Evolutionary conservation across 2,888 invertebrate genomes (phyloP).

Genomic region (Trissoscelio sp.): DNA sequence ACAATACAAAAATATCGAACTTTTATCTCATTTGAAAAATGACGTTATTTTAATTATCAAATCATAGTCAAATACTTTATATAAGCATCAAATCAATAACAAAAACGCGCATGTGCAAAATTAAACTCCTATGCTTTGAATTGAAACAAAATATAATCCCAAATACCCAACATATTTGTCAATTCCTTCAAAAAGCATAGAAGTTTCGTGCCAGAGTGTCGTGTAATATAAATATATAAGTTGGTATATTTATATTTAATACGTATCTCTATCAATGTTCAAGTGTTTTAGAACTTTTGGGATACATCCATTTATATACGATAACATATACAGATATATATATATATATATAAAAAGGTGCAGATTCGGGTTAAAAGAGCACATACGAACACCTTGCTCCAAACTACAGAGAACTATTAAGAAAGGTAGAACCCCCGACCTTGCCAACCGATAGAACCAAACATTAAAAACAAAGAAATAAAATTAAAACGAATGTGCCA

Average conservation of each 20-base stretch:
- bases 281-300: slow-evolving; percentile 28
- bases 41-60: slow-evolving; percentile 46
- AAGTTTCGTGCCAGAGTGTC: slow-evolving; percentile 1
- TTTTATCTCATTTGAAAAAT: not conserved
- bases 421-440: slow-evolving; percentile 27
- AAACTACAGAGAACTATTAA: slow-evolving; percentile 36
- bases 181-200: slow-evolving; percentile 41
- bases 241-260: slow-evolving; percentile 34
- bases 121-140: slow-evolving; percentile 32
- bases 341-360: slow-evolving; percentile 33
- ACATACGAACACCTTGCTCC: slow-evolving; percentile 46
- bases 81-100: slow-evolving; percentile 28
- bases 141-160: not conserved
- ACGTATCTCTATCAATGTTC: slow-evolving; percentile 19
- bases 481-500: not conserved
- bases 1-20: slow-evolving; percentile 12
- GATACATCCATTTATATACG: slow-evolving; percentile 39
- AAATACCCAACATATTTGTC: not conserved
- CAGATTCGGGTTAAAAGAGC: slow-evolving; percentile 49
- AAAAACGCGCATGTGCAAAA: slow-evolving; percentile 7
- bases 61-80: slow-evolving; percentile 18
- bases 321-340: slow-evolving; percentile 35
- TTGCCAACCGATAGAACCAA: not conserved
- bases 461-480: not conserved
- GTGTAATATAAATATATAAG: slow-evolving; percentile 31